Base-by-base conservation (phyloP, 2,888 invertebrate genomes). In the Diarsia rubi region DNA sequence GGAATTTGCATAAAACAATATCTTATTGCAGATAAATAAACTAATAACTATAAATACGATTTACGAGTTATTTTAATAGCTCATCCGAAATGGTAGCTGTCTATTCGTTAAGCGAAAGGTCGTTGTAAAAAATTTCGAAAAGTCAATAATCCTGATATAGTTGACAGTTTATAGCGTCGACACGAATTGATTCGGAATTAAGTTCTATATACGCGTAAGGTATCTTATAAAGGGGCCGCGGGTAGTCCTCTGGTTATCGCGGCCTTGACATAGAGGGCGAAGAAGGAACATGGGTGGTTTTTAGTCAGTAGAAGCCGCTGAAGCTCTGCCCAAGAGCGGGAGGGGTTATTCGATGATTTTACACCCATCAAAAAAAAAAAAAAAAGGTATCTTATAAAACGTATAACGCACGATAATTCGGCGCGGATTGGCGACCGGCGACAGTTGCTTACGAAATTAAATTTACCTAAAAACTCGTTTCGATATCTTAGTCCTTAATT, bases 81-180 rank as follows among this genome's bases (percentile, higher is more conserved):
- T 82, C 62, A 31, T 60, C 69, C 64, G 65, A 75, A 83, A 81
- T 84, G 65, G 78, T 78, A 77, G 75, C 67, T 75, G 64, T 47
- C 69, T 80, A 82, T 69, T 80, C 69, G 82, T 84, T 83, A 82
- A 88, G 89, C 86, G 88, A 89, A 88, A 90, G 88, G 87, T 82
- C 73, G 83, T 86, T 82, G 85, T 81, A 88, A 88, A 89, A 90
- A 87, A 87, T 81, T 80, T 89, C 73, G 85, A 90, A 89, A 85
- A 86, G 87, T 84, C 86, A 81, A 90, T 92, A 92, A 92, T 91
- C 86, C 90, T 90, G 89, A 91, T 89, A 91, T 90, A 93, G 89
- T 86, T 86, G 91, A 92, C 93, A 91, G 91, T 84, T 91, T 90
- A 91, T 84, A 83, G 87, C 85, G 86, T 84, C 89, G 86, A 88